Conservation (phyloP, 2,797 vertebrate genomes). For the Crossoptilon crossoptilon region DNA sequence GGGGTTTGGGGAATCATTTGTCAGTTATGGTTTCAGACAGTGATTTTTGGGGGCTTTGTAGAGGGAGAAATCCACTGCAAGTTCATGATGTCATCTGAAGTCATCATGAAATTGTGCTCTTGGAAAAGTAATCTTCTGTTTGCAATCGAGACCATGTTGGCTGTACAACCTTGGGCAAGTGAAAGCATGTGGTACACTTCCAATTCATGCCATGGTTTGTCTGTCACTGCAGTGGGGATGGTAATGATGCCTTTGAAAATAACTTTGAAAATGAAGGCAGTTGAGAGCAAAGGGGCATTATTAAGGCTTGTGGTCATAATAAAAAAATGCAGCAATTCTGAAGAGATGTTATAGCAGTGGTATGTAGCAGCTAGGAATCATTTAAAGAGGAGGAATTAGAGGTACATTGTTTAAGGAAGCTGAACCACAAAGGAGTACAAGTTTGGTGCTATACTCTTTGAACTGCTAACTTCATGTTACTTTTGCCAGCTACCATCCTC, state of each 20-base stretch:
- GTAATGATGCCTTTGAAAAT: neutral
- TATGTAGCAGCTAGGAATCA: neutral
- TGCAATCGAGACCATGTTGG: neutral
- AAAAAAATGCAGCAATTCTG: neutral
- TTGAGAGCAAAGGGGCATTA: neutral
- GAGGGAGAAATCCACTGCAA: neutral
- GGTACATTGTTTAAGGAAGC: neutral
- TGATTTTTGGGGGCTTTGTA: neutral
- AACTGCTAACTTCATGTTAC: neutral
- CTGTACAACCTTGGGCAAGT: neutral
- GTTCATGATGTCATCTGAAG: neutral
- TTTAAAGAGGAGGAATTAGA: neutral
- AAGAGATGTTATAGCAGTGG: neutral
- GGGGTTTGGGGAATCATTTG: neutral
- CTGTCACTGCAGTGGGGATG: neutral
- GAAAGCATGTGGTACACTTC: neutral
- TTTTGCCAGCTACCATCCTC: neutral
- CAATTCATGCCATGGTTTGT: neutral
- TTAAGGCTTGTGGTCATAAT: neutral
- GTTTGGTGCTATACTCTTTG: neutral
- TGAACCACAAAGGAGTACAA: neutral
- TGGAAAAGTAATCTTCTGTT: neutral
- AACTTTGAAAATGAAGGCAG: neutral
- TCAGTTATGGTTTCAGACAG: neutral
- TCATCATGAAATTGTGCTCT: neutral